Conservation (phyloP, 2,113 vertebrate genomes). For the Grammatotria lemairii region DNA sequence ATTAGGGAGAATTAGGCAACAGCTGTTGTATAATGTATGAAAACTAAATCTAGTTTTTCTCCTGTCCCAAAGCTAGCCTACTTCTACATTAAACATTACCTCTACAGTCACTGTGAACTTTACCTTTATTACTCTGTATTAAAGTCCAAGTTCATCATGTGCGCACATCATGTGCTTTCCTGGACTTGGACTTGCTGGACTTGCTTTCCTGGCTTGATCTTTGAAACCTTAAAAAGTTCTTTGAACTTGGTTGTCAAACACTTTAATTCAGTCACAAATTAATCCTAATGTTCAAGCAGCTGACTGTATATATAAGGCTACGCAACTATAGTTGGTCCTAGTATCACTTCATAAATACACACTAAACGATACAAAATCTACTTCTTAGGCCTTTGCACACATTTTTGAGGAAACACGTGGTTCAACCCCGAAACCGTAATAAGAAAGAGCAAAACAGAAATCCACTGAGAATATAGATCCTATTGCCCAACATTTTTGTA, state of each 20-base stretch:
- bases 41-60: background rate
- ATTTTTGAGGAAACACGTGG: background rate
- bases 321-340: fast-evolving
- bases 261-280: background rate
- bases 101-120: background rate
- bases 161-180: background rate
- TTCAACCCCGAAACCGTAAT: background rate
- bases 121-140: background rate
- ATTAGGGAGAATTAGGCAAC: background rate
- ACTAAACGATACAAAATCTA: background rate
- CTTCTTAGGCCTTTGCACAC: background rate
- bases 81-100: background rate
- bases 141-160: slow-evolving; percentile 27
- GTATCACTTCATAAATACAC: background rate
- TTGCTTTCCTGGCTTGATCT: background rate
- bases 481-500: background rate
- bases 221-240: background rate
- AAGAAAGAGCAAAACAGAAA: background rate
- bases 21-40: background rate
- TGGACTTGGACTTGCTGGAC: no score
- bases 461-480: background rate
- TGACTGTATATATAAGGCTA: background rate
- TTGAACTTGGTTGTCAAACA: background rate
- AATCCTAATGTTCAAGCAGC: background rate
- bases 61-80: background rate